A percentile compares a stretch with the other conserved stretches of the same genome.
phyloP scores from a whole-genome alignment of 2,888 invertebrate genomes.

The Dasysyrphus albostriatus region DNA sequence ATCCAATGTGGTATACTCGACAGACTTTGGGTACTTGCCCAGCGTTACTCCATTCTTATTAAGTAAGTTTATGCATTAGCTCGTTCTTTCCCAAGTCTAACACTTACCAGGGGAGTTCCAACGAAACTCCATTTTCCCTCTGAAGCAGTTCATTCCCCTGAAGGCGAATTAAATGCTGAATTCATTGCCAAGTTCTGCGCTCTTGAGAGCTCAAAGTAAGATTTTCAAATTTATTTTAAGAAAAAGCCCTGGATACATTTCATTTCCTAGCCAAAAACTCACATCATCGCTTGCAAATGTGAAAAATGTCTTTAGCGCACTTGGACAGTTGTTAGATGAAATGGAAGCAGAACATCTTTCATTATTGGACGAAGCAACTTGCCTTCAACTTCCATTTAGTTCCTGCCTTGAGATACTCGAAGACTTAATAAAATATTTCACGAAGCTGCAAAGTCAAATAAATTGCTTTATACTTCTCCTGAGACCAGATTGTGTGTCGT shows the following conservation, averaged over 20 bases:
- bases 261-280: constrained; percentile 28
- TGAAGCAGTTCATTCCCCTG: neutral
- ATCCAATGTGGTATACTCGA: constrained; percentile 27
- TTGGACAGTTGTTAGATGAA: neutral
- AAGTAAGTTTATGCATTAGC: constrained; percentile 12
- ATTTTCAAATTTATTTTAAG: neutral
- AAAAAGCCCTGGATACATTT: neutral
- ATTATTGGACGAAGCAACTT: neutral
- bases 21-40: constrained; percentile 36
- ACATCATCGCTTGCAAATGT: constrained; percentile 20
- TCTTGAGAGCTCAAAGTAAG: constrained; percentile 49
- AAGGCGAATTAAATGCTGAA: constrained; percentile 43
- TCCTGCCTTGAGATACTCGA: constrained; percentile 39
- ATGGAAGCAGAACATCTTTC: neutral
- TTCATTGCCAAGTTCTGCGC: constrained; percentile 18
- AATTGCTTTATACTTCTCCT: constrained; percentile 29
- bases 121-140: constrained; percentile 2
- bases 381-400: constrained; percentile 12
- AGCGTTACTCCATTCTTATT: constrained; percentile 39
- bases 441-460: constrained; percentile 27
- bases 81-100: neutral
- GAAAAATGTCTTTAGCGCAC: neutral
- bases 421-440: constrained; percentile 39
- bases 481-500: neutral
- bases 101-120: constrained; percentile 10